A percentile compares a stretch with the other conserved stretches of the same genome.
These are phyloP conservation scores for Drosophila sulfurigaster DNA, from an alignment of 1,140 invertebrate species.

Conservation along the genomic window DNA sequence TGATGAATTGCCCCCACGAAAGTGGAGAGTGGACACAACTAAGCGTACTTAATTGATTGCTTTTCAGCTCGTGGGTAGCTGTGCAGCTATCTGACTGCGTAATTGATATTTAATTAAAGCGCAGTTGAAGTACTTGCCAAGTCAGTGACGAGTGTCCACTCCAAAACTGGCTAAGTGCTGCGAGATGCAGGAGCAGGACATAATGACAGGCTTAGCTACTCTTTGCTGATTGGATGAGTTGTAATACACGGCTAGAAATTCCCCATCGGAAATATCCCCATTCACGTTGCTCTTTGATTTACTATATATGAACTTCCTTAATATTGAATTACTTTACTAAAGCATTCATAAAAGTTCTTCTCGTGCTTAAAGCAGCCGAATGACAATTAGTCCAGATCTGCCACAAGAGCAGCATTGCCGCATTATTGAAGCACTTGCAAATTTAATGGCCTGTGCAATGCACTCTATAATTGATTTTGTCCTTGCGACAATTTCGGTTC, in stretches of 20 bases:
- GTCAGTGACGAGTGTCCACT: conserved; percentile 40
- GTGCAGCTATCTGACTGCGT: conserved; percentile 45
- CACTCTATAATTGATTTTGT: conserved; percentile 41
- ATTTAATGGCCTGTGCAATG: conserved; percentile 33
- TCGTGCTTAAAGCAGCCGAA: too few relatives aligned
- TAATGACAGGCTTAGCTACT: conserved; percentile 18
- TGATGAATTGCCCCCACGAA: background rate
- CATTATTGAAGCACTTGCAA: conserved; percentile 19
- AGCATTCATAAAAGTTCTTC: background rate
- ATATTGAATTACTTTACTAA: too few relatives aligned
- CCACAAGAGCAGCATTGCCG: too few relatives aligned
- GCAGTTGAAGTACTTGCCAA: conserved; percentile 67
- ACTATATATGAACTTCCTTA: too few relatives aligned
- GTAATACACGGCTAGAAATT: conserved; percentile 20
- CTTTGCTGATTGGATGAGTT: conserved; percentile 25
- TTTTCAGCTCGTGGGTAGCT: conserved; percentile 54
- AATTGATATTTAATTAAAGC: conserved; percentile 83
- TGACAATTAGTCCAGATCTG: too few relatives aligned
- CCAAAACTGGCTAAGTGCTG: conserved; percentile 29
- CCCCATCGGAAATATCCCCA: background rate
- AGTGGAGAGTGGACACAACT: conserved; percentile 35
- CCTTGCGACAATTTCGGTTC: conserved; percentile 1
- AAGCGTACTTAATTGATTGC: conserved; percentile 79
- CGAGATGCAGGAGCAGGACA: conserved; percentile 5
- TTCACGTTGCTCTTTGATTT: too few relatives aligned